A percentile compares a stretch with the other conserved stretches of the same genome.
Conservation (phyloP, 1,140 invertebrate genomes). For the Heliconius melpomene region DNA sequence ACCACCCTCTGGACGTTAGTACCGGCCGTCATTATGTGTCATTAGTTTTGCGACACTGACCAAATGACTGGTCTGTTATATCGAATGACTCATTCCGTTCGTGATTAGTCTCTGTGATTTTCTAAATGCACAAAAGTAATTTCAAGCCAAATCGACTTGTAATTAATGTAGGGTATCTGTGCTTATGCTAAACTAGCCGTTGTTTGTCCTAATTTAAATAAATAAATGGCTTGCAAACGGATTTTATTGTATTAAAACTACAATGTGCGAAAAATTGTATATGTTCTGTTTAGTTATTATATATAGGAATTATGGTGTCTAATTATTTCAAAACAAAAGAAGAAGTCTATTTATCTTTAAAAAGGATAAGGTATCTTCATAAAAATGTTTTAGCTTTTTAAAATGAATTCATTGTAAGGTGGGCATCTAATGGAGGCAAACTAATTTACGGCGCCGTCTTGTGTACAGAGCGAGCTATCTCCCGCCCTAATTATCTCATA, state of each 20-base stretch:
- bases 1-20: slow-evolving; percentile 65
- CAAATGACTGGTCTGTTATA: slow-evolving; percentile 78
- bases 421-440: slow-evolving; percentile 42
- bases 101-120: slow-evolving; percentile 75
- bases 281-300: background rate
- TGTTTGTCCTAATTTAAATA: slow-evolving; percentile 13
- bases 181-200: background rate
- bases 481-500: slow-evolving; percentile 73
- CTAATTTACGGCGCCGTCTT: slow-evolving; percentile 59
- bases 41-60: slow-evolving; percentile 81
- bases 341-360: background rate
- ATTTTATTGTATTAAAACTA: background rate
- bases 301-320: background rate
- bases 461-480: slow-evolving; percentile 63
- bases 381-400: slow-evolving; percentile 10
- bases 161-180: slow-evolving; percentile 30
- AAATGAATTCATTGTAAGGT: slow-evolving; percentile 35
- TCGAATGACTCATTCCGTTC: slow-evolving; percentile 77
- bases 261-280: background rate
- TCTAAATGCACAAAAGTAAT: slow-evolving; percentile 60
- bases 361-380: background rate
- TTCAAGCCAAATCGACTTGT: slow-evolving; percentile 41
- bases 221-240: background rate
- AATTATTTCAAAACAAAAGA: background rate
- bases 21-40: slow-evolving; percentile 77